Conservation (phyloP, 2,113 vertebrate species). For the Brachypodius melanocephalos region DNA sequence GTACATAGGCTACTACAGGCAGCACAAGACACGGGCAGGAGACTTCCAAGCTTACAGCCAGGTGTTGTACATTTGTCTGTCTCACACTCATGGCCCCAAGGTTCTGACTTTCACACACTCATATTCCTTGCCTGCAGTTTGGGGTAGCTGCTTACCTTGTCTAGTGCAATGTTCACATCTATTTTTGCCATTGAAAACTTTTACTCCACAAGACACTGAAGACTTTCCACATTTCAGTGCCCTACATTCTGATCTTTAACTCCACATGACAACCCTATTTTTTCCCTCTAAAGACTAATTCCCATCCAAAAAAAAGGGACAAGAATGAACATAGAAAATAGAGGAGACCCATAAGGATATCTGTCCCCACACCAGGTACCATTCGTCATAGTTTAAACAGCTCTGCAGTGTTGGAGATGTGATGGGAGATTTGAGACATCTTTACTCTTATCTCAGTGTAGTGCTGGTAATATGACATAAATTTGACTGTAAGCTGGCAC, state of each 20-base stretch:
- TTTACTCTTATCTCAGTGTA: background rate
- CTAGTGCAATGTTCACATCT: background rate
- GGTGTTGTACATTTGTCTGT: background rate
- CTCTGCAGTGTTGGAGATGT: background rate
- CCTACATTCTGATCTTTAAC: background rate
- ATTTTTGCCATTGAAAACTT: background rate
- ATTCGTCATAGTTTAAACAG: background rate
- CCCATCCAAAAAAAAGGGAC: background rate
- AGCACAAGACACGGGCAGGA: background rate
- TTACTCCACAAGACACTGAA: background rate
- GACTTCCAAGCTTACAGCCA: background rate
- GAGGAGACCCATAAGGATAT: background rate
- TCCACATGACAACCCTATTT: background rate
- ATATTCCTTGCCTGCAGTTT: background rate
- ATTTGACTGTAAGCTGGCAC: background rate
- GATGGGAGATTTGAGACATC: background rate
- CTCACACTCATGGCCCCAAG: background rate
- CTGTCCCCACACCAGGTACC: background rate
- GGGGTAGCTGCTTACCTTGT: background rate
- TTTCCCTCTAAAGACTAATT: background rate
- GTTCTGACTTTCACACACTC: background rate
- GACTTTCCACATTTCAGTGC: background rate
- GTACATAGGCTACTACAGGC: background rate
- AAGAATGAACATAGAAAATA: background rate
- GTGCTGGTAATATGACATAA: background rate